A percentile compares a stretch with the other conserved stretches of the same genome.
Evolutionary conservation across 2,113 vertebrate species (phyloP).

Genomic region (Pionites leucogaster): DNA sequence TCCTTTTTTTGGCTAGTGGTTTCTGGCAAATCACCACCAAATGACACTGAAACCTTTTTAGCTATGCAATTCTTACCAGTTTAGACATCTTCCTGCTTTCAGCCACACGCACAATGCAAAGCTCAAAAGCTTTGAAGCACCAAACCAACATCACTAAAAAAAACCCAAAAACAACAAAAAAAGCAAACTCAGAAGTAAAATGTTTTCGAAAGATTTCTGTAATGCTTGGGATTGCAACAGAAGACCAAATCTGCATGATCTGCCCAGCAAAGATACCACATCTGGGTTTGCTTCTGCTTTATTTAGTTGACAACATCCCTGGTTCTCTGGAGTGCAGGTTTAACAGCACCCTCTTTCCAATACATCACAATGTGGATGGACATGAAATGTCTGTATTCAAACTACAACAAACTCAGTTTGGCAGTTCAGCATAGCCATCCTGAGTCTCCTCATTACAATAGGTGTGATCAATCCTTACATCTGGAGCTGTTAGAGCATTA

Average conservation of each 20-base stretch:
- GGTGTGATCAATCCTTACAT: not conserved
- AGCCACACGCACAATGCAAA: not conserved
- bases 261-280: not conserved
- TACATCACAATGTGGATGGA: not conserved
- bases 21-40: not conserved
- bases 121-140: not conserved
- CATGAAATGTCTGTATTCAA: not conserved
- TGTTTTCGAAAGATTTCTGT: not conserved
- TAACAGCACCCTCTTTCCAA: accelerated
- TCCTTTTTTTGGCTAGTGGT: not conserved
- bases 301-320: not conserved
- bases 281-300: not conserved
- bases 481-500: not conserved
- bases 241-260: not conserved
- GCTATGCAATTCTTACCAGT: not conserved
- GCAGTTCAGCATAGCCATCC: not conserved
- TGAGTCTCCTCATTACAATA: not conserved
- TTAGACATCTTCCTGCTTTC: not conserved
- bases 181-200: not conserved
- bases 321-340: not conserved
- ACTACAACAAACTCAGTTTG: not conserved
- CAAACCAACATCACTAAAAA: not conserved
- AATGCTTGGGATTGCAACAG: not conserved
- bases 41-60: not conserved
- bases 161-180: not conserved